Evolutionary conservation across 2,888 invertebrate genomes (phyloP), one percentile per base, ranked within the genome.

Genomic region (Labia minor): DNA sequence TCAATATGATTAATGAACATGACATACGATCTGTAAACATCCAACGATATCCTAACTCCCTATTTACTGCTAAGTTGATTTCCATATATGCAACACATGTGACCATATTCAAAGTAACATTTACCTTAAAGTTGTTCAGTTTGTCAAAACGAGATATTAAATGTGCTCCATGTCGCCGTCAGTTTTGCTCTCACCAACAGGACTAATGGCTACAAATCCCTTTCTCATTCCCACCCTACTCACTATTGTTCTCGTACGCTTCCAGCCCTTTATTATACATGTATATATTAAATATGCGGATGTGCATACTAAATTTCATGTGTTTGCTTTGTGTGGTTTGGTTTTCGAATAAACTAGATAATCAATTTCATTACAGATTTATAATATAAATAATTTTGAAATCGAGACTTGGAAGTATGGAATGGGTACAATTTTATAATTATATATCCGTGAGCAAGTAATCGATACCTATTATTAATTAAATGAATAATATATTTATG

Each of bases 101-200:
- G 49, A 14, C 49, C 49, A 49, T 49, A 49, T 49, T 49, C 49
- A 49, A 49, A 49, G 49, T 16, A 16, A n/a, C 49, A 49, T 49
- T 49, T 49, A 49, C 49, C 49, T 49, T 49, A 49, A 49, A 49
- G 6, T 49, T 49, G n/a, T 49, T 16, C 49, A 11, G 14, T 11
- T 49, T 49, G 49, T 49, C 49, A 49, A 49, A 49, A 49, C 49
- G 49, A 49, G 49, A 49, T 49, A 49, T 49, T 49, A 49, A 49
- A 49, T 49, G 49, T 4, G 49, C n/a, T 16, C 49, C 2, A 14
- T 49, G n/a, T 49, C 16, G n/a, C 14, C 49, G 14, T 49, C 49
- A 49, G n/a, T 49, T 49, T 49, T 49, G n/a, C 49, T 49, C n/a
- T 3, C 49, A 3, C 49, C 14, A 11, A 11, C 49, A 14, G 8